Evolutionary conservation across 2,888 invertebrate genomes (phyloP), one percentile per base, ranked within the genome.

Genomic region (Caradrina kadenii): DNA sequence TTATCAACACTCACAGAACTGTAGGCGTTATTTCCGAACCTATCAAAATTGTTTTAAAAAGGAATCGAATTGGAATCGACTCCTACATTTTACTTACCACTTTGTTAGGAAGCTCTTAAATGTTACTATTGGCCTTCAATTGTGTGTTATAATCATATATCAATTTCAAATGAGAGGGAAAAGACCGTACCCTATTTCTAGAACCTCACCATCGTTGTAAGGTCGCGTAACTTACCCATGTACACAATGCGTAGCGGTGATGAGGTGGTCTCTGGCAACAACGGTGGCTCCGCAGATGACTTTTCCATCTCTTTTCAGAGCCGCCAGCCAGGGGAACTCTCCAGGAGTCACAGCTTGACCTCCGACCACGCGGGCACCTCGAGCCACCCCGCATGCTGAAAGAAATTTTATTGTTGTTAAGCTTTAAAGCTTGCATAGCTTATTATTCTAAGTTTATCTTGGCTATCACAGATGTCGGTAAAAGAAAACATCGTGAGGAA

Each of bases 291-390:
- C 98, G 86, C 98, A 98, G 87, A 97, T 97, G 85, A 97, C 97
- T 79, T 95, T 95, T 13, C 97, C 97, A 74, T 97, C 96, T 77
- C 96, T 96, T 82, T 96, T 96, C 74, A 98, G 93, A 15, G 97
- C 97, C 0, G 97, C 98, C 73, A 98, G 94, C 98, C 98, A 98
- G 0, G 98, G 98, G 86, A 97, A 97, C 89, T 98, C 97, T 77
- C 97, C 97, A 11, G 97, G 96, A 64, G 95, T 95, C 1, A 97
- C 96, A 22, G 96, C 93, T 58, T 96, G 96, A 4, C 98, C 98
- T 35, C 98, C 98, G 6, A 98, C 97, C 70, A 98, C 97, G 49
- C 97, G 95, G 49, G 96, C 97, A 60, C 97, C 90, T 4, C 95
- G 90, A n/a, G 92, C 91, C 63, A 93, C 93, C 92, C 91, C 96